These are phyloP conservation scores for Neelides sp. DNA, from an alignment of 1,140 invertebrate genomes.

Conservation along the genomic window DNA sequence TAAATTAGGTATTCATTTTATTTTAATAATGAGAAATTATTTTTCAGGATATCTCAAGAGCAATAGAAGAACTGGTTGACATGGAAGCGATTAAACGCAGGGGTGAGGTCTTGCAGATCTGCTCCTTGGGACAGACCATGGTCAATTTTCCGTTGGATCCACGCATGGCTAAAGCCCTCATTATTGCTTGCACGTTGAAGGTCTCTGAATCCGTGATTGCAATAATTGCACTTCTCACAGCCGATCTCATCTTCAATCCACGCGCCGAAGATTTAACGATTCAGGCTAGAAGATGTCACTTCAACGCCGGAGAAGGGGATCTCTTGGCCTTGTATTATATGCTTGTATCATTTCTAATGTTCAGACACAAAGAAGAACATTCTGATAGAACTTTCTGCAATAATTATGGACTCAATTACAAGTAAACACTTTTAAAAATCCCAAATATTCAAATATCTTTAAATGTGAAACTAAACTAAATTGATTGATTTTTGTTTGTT, in stretches of 20 bases:
- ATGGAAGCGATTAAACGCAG: conserved; percentile 20
- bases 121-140: conserved; percentile 76
- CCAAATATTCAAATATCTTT: neutral
- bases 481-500: neutral
- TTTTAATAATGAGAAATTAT: neutral
- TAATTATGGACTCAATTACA: too few relatives aligned
- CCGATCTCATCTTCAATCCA: conserved; percentile 7
- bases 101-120: conserved; percentile 9
- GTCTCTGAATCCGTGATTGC: conserved; percentile 14
- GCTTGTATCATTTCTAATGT: too few relatives aligned
- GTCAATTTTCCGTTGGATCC: conserved; percentile 98
- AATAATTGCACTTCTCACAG: conserved; percentile 16
- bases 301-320: too few relatives aligned
- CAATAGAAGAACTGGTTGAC: conserved; percentile 5
- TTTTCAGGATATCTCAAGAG: neutral
- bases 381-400: too few relatives aligned
- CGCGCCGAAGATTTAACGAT: too few relatives aligned
- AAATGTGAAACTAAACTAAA: too few relatives aligned
- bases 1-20: neutral
- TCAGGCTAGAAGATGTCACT: too few relatives aligned
- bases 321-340: too few relatives aligned
- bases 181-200: conserved; percentile 36
- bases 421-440: neutral
- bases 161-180: conserved; percentile 94
- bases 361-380: too few relatives aligned